Base-by-base conservation (phyloP, 53 echinoderm and acorn worm species). In the Echinometra lucunter region DNA sequence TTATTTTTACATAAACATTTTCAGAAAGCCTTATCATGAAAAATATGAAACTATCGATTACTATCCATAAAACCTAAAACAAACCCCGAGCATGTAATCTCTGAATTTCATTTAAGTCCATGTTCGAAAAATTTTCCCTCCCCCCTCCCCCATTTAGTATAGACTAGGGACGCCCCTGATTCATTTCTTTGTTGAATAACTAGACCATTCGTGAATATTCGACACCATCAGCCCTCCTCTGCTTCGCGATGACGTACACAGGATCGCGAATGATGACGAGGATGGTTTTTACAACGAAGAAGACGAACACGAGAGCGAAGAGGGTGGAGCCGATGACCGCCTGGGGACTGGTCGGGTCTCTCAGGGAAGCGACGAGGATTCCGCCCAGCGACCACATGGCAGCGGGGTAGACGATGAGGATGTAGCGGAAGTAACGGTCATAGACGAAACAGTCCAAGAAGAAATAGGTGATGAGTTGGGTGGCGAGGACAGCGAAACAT, bases 401-500 rank as follows among this genome's bases (percentile, higher is more conserved):
- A 32, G 96, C 96, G 0, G 94, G 85, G 95, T 96, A 98, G 15
- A 95, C 93, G 17, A 95, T 95, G 88, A 96, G 96, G 28, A 97
- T 96, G 75, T 98, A 97, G 13, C 98, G 95, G 23, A 94, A 55
- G 90, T 94, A 96, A 30, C 91, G 91, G 23, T 98, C 98, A 27
- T 83, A 96, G 40, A 97, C 80, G 53, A 95, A 92, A 44, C 88
- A 92, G 6, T 98, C 98, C n/a, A 98, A 57, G 57, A 95, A 37
- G 32, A 95, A 95, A 80, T 95, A 98, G 30, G 96, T 56, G 15
- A 96, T 53, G 44, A 97, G 66, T n/a, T 95, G 89, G 6, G 95
- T 37, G 17, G 93, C 94, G 11, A 98, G 96, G 27, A 97, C 58
- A 1, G 94, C 83, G 25, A 95, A 92, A 56, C 95, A 89, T 23